Conservation (phyloP, 2,797 vertebrate genomes). For the Knipowitschia caucasica region DNA sequence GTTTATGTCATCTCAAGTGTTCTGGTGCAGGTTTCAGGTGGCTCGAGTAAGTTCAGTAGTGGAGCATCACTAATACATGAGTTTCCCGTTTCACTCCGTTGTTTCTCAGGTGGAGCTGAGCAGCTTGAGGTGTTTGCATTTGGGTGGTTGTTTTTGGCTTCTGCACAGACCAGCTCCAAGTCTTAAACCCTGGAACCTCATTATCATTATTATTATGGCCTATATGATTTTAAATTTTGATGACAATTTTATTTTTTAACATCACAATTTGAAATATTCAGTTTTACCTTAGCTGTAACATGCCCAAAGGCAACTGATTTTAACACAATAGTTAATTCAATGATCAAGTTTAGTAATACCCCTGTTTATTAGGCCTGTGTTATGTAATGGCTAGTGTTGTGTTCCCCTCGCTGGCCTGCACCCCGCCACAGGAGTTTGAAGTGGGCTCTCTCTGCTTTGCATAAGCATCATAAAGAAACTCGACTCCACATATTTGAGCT, state of each 20-base stretch:
- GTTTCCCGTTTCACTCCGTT: slow-evolving; percentile 51
- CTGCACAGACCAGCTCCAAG: no score
- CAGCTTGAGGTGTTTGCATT: slow-evolving; percentile 45
- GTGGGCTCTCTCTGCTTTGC: slow-evolving; percentile 27
- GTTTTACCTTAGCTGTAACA: no score
- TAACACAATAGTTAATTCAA: slow-evolving; percentile 5
- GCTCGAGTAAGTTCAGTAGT: slow-evolving; percentile 48
- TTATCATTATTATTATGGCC: no score
- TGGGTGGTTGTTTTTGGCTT: slow-evolving; percentile 35
- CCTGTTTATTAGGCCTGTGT: slow-evolving; percentile 8
- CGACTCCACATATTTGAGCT: slow-evolving; percentile 40
- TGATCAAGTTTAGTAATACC: neutral
- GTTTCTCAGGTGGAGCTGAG: slow-evolving; percentile 56
- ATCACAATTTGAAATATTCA: no score
- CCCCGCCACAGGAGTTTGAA: slow-evolving; percentile 21
- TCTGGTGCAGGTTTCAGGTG: slow-evolving; percentile 40
- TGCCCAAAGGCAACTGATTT: no score
- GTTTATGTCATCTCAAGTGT: slow-evolving; percentile 30
- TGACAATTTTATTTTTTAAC: no score
- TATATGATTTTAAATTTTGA: no score
- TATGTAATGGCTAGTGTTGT: slow-evolving; percentile 25
- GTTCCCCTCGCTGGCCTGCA: slow-evolving; percentile 18
- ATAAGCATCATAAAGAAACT: slow-evolving; percentile 38
- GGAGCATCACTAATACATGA: slow-evolving; percentile 61
- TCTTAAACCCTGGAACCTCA: no score